These are phyloP conservation scores for Aurelia coerulea DNA, from an alignment of 30 jellyfish, hydroid and myxozoan genomes.

Conservation along the genomic window DNA sequence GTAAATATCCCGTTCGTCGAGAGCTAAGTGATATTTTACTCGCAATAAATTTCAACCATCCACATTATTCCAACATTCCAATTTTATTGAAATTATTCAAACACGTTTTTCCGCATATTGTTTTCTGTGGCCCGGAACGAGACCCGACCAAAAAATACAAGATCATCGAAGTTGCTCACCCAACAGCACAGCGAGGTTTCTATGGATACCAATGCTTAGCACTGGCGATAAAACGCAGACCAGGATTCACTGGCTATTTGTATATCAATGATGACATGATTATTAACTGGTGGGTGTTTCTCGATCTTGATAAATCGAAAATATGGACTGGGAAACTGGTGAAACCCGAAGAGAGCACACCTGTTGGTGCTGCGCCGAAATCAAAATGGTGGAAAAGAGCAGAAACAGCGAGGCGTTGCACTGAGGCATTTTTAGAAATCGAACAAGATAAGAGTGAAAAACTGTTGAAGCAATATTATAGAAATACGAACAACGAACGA, in stretches of 20 bases:
- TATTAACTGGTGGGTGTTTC: conserved; percentile 78
- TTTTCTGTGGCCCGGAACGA: conserved; percentile 64
- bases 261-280: conserved; percentile 76
- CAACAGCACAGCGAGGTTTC: conserved; percentile 58
- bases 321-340: conserved; percentile 60
- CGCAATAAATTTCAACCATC: conserved; percentile 57
- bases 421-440: conserved; percentile 46
- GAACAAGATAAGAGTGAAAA: conserved; percentile 25
- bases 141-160: conserved; percentile 61
- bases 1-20: conserved; percentile 43
- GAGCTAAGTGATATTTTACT: conserved; percentile 32
- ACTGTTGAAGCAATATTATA: conserved; percentile 35
- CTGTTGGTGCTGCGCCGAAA: conserved; percentile 44
- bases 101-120: conserved; percentile 58
- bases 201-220: conserved; percentile 77
- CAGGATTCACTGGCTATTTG: conserved; percentile 72
- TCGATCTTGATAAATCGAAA: conserved; percentile 51
- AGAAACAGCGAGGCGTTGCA: conserved; percentile 64
- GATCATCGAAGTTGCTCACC: conserved; percentile 45
- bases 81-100: conserved; percentile 17
- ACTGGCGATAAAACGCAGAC: conserved; percentile 44
- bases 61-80: conserved; percentile 50
- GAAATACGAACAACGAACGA: conserved; percentile 58
- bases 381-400: conserved; percentile 72
- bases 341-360: conserved; percentile 38